These are phyloP conservation scores for Polydrusus cervinus DNA, from an alignment of 2,888 invertebrate species.

Conservation along the genomic window DNA sequence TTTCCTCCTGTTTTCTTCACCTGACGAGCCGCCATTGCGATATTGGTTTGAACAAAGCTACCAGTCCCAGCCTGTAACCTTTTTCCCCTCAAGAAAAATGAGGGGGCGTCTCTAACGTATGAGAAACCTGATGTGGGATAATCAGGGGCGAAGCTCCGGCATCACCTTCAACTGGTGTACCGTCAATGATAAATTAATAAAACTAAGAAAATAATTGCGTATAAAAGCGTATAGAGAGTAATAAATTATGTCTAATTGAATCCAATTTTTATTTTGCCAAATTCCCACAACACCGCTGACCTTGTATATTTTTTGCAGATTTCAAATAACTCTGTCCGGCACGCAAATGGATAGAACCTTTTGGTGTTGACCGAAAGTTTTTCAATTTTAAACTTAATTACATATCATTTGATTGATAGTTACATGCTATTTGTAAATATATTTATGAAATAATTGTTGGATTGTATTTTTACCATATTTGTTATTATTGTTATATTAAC, in stretches of 20 bases:
- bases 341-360: constrained; percentile 25
- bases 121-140: too few species aligned
- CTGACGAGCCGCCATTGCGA: too few species aligned
- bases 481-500: constrained; percentile 11
- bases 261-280: constrained; percentile 28
- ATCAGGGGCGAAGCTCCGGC: too few species aligned
- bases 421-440: constrained; percentile 30
- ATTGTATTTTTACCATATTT: constrained; percentile 10
- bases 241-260: constrained; percentile 24
- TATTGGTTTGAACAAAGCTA: too few species aligned
- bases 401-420: constrained; percentile 33
- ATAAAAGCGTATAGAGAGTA: constrained; percentile 16
- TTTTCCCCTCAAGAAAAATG: too few species aligned
- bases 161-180: not conserved
- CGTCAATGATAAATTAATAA: constrained; percentile 24
- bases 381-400: constrained; percentile 29
- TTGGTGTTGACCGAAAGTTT: constrained; percentile 30
- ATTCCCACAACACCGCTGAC: constrained; percentile 40
- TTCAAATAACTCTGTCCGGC: constrained; percentile 17
- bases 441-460: constrained; percentile 34
- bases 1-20: too few species aligned
- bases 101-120: too few species aligned
- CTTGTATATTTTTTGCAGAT: constrained; percentile 35
- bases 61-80: too few species aligned
- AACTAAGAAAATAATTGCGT: not conserved